Percentiles rank a stretch among this genome's conserved stretches.
These are phyloP conservation scores for Trachurus trachurus DNA, from an alignment of 2,797 vertebrate species.

Conservation along the genomic window DNA sequence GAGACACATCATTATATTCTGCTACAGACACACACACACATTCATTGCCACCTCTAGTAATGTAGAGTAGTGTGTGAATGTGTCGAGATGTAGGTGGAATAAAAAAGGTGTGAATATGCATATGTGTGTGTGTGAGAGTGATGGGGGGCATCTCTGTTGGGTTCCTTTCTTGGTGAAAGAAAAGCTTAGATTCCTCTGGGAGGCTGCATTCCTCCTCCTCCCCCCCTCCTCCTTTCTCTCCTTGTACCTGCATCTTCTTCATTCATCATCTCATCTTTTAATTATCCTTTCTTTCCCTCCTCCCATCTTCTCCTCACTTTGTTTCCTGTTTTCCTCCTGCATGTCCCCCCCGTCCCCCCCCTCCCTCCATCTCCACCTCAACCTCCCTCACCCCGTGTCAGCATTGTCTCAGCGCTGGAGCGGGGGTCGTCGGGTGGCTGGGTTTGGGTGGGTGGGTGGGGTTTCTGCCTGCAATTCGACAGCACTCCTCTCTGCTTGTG, in stretches of 20 bases:
- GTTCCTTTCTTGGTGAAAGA: slow-evolving; percentile 78
- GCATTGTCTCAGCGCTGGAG: slow-evolving; percentile 81
- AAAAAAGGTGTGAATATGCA: slow-evolving; percentile 34
- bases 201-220: slow-evolving; percentile 69
- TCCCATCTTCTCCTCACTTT: slow-evolving; percentile 53
- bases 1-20: slow-evolving; percentile 75
- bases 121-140: slow-evolving; percentile 39
- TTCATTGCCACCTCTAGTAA: slow-evolving; percentile 31
- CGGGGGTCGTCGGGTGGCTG: slow-evolving; percentile 76
- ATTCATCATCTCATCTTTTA: slow-evolving; percentile 60
- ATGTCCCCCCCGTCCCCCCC: no score
- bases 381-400: slow-evolving; percentile 47
- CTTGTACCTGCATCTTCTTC: slow-evolving; percentile 37
- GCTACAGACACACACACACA: slow-evolving; percentile 17
- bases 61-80: slow-evolving; percentile 30
- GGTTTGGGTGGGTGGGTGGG: slow-evolving; percentile 78
- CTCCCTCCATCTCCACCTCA: background rate
- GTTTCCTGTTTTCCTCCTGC: slow-evolving; percentile 32
- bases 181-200: slow-evolving; percentile 81
- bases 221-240: slow-evolving; percentile 16
- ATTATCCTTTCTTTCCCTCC: slow-evolving; percentile 32
- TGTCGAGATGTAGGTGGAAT: slow-evolving; percentile 45
- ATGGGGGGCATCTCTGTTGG: slow-evolving; percentile 54
- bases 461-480: slow-evolving; percentile 80
- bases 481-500: slow-evolving; percentile 71